Base-by-base conservation (phyloP, 2,888 invertebrate species). In the Microdon myrmicae region DNA sequence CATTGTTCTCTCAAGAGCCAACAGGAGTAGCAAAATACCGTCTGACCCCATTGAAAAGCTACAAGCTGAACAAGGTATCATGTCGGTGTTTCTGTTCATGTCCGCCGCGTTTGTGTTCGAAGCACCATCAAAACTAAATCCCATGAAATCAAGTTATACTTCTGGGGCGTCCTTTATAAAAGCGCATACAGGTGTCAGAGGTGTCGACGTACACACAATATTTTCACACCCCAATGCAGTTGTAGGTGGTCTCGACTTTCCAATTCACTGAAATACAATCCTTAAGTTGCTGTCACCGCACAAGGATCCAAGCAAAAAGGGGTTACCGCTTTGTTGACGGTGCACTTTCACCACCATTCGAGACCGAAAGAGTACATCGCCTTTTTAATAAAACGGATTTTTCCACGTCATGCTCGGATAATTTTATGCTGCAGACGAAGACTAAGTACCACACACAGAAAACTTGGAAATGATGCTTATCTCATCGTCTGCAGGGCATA, bases 321-420 rank as follows among this genome's bases (percentile, higher is more conserved):
- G 45, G 43, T 48, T 59, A 60, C 43, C 48, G 38, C 38, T 28
- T 48, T 60, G 48, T 55, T 48, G 43, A 60, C 43, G 38, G 32
- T 60, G 55, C 59, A 59, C 45, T 59, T 39, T 53, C 53, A 35
- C 22, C 10, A 16, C 14, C 26, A 26, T 48, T 20, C 16, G 19
- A 14, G 16, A 14, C 35, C 23, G 17, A 22, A 43, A 22, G 31
- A 35, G 41, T 37, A 59, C 38, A 56, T 48, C 35, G 48, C 35
- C n/a, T n/a, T 54, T 54, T 60, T 54, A 60, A 54, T 60, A 53
- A 43, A 48, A 55, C 48, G 38, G 43, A 60, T 43, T 60, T 58
- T 44, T 55, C 43, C 20, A 19, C 26, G 7, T 31, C 28, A 60
- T 38, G 55, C 47, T 55, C 34, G 48, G 47, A 41, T 60, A 41